Evolutionary conservation across 1,140 invertebrate species (phyloP).

Genomic region (Eumeta japonica): DNA sequence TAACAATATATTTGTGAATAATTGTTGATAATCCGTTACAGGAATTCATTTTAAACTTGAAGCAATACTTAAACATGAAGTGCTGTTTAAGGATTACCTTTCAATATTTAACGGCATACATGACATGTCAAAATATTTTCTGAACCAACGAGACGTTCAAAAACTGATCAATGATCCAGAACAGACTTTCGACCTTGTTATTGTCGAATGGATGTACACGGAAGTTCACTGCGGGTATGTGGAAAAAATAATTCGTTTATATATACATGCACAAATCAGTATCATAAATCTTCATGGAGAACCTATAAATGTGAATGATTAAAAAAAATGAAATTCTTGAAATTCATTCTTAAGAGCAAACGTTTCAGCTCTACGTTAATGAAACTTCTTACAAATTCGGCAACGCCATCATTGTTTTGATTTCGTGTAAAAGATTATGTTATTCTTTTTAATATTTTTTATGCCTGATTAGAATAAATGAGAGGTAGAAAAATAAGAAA

Average conservation of each 20-base stretch:
- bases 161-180: slow-evolving; percentile 21
- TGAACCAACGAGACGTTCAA: slow-evolving; percentile 18
- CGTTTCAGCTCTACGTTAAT: too few relatives aligned
- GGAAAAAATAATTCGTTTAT: too few relatives aligned
- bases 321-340: background rate
- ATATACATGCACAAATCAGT: too few relatives aligned
- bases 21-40: slow-evolving; percentile 9
- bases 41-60: slow-evolving; percentile 4
- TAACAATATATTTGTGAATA: slow-evolving; percentile 11
- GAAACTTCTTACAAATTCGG: too few relatives aligned
- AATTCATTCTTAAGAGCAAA: too few relatives aligned
- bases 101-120: slow-evolving; percentile 13
- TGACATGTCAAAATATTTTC: slow-evolving; percentile 21
- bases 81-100: background rate
- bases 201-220: slow-evolving; percentile 34
- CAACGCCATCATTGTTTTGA: too few relatives aligned
- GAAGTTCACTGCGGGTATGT: slow-evolving; percentile 30
- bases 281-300: too few relatives aligned
- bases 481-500: too few relatives aligned
- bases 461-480: too few relatives aligned
- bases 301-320: background rate
- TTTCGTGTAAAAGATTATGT: too few relatives aligned
- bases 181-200: slow-evolving; percentile 31
- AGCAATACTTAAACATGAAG: slow-evolving; percentile 5
- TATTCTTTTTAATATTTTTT: too few relatives aligned